Evolutionary conservation across 2,797 vertebrate species (phyloP), one percentile per base, ranked within the genome.

Genomic region (Poecilia wingei): DNA sequence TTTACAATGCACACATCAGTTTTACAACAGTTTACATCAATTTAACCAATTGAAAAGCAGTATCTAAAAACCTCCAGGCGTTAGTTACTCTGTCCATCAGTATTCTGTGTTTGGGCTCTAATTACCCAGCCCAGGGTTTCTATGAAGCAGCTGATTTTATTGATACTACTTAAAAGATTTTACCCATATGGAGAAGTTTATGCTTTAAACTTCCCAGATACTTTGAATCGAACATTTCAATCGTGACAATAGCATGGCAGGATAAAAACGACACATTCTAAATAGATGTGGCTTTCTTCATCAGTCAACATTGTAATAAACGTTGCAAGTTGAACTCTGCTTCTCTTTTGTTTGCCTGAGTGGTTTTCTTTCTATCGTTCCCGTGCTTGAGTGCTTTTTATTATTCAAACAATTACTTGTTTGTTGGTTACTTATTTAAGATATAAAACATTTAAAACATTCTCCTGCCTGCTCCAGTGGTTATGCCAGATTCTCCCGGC

Each of bases 391-490:
- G 22, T 39, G 9, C 28, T 22, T 75, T 75, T 36, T 20, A 66
- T 78, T 47, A 43, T 70, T 79, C n/a, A 61, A 64, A 53, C 31
- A 53, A 45, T 73, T 43, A 9, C 28, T 45, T 28, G 51, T 53
- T 51, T 79, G 10, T 74, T 79, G 72, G 3, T 45, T 36, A 78
- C 8, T 66, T 78, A 76, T 70, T 78, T 13, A 79, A 75, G 20
- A 51, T 64, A 28, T 77, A 9, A 77, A 74, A 78, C 39, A 74
- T 57, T 73, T 66, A 72, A 39, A 57, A 75, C 39, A 45, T 20
- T n/a, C n/a, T n/a, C n/a, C 9, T 28, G 31, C 4, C 22, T 20
- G 31, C 28, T 68, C 53, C 1, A 75, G 74, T 55, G 49, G 47
- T 28, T 59, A 20, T 80, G 72, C 28, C 57, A 8, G 33, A 7